Evolutionary conservation across 2,113 vertebrate genomes (phyloP), one percentile per base, ranked within the genome.

Genomic region (Centrocercus urophasianus): DNA sequence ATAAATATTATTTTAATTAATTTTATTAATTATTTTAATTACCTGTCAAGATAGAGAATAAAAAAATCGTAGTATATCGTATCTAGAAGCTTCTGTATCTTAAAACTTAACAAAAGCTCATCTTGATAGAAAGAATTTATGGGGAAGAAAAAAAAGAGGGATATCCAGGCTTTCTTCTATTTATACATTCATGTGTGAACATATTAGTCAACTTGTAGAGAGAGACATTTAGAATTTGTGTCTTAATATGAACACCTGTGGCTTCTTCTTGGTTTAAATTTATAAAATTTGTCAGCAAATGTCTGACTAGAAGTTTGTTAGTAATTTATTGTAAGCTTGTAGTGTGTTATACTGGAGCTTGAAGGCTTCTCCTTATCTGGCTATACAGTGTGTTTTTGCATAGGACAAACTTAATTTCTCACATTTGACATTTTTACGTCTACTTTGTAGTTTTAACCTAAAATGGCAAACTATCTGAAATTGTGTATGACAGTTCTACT

Each of bases 351-450:
- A 73, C 59, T 43, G 42, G 20, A 25, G 83, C 76, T 72, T 81
- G 13, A 77, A 67, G 20, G 43, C 5, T 48, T 76, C 86, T 76
- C 30, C 8, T 12, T 38, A 12, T 34, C 13, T 83, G n/a, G 9
- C 11, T 52, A 19, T 76, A n/a, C 11, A 34, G 6, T 54, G 5
- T 0, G 0, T 73, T 34, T n/a, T 43, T 14, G 5, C 12, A 60
- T 40, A 28, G 82, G 34, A 16, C 20, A 50, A 70, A 57, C 10
- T 15, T 52, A 22, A 22, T 73, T 85, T 79, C 32, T 76, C 67
- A 52, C 47, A 20, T 34, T 65, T 74, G 34, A 0, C 1, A 0
- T 83, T 28, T 83, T 74, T 79, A 21, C 11, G 8, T 75, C 8
- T 43, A 38, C 9, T n/a, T 1, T 30, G 3, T 70, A 22, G 60